phyloP scores from a whole-genome alignment of 2,113 vertebrate species.

The Rhabdomys dilectus region DNA sequence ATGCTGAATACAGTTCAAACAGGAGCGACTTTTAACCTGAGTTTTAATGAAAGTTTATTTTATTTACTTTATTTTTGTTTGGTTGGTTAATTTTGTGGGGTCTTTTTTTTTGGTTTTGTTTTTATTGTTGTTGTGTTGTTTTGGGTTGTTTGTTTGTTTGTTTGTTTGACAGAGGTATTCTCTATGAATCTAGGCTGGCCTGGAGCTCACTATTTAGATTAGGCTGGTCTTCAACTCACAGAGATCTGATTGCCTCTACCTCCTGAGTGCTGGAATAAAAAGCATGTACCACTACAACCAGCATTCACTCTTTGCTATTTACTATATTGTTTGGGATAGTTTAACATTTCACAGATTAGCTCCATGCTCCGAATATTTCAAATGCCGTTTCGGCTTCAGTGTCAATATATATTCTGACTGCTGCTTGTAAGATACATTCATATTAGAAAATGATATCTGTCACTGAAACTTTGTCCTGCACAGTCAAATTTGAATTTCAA shows the following conservation, averaged over 20 bases:
- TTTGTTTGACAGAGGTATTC: background rate
- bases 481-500: background rate
- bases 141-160: background rate
- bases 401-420: background rate
- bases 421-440: background rate
- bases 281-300: background rate
- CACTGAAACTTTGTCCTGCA: background rate
- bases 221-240: background rate
- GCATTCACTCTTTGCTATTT: background rate
- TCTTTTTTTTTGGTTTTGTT: background rate
- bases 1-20: background rate
- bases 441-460: background rate
- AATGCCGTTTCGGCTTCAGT: background rate
- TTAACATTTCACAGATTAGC: background rate
- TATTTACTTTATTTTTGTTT: background rate
- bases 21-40: background rate
- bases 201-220: background rate
- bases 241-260: background rate
- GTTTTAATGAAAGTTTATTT: background rate
- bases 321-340: background rate
- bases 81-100: too few species aligned
- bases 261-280: background rate
- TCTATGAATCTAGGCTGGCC: too few species aligned
- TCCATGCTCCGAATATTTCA: background rate
- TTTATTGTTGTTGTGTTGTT: background rate